Evolutionary conservation across 1,140 invertebrate species (phyloP).

Genomic region (Drosophila nigrodunni): DNA sequence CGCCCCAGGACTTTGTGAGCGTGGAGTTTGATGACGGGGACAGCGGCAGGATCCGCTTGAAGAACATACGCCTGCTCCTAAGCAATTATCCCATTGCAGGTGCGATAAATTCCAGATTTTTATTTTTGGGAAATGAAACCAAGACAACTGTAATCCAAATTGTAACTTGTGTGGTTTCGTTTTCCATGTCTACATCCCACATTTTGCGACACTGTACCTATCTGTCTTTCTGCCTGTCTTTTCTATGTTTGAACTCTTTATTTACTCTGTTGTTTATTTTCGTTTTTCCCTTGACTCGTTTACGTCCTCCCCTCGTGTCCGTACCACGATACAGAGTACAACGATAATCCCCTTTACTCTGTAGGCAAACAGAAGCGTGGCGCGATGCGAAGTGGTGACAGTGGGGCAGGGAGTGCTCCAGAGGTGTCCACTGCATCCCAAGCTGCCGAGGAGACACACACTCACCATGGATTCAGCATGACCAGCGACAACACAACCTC

Average conservation of each 20-base stretch:
- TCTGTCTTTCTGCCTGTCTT: background rate
- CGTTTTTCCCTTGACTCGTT: constrained; percentile 48
- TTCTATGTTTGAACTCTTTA: constrained; percentile 42
- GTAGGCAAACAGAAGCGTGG: constrained; percentile 82
- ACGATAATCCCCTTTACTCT: constrained; percentile 84
- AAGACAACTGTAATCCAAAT: background rate
- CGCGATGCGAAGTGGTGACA: constrained; percentile 49
- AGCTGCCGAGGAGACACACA: constrained; percentile 59
- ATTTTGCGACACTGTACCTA: constrained; percentile 10
- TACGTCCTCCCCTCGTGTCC: constrained; percentile 22
- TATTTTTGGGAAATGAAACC: constrained; percentile 8
- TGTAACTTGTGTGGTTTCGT: background rate
- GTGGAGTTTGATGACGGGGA: constrained; percentile 99
- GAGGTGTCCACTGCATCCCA: constrained; percentile 36
- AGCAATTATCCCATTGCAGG: constrained; percentile 94
- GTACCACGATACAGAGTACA: constrained; percentile 75
- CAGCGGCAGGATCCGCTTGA: constrained; percentile 94
- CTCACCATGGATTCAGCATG: constrained; percentile 64
- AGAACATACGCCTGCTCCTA: constrained; percentile 95
- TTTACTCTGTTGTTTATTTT: constrained; percentile 71
- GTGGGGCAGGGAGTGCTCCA: constrained; percentile 30
- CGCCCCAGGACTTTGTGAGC: constrained; percentile 88
- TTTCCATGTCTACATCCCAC: constrained; percentile 1
- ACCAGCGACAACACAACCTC: constrained; percentile 72
- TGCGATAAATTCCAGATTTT: constrained; percentile 63